A percentile compares a stretch with the other conserved stretches of the same genome.
phyloP scores from a whole-genome alignment of 2,888 invertebrate genomes.

The Papilio elwesi region DNA sequence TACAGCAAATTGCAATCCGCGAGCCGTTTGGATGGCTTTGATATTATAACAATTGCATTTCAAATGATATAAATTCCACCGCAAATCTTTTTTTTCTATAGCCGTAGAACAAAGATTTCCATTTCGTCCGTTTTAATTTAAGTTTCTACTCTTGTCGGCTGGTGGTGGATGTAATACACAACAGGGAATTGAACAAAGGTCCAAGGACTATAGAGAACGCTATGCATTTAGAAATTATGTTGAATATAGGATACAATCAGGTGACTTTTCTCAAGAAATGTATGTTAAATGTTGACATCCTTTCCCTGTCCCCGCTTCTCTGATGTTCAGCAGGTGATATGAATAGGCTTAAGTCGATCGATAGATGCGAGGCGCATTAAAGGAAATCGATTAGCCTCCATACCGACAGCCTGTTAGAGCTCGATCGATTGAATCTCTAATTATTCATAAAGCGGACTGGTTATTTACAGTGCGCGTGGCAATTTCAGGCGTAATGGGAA shows the following conservation, averaged over 20 bases:
- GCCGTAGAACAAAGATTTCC: no score
- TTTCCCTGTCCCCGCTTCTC: constrained; percentile 8
- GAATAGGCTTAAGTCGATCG: background rate
- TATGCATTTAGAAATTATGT: no score
- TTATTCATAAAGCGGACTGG: constrained; percentile 62
- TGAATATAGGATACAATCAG: background rate
- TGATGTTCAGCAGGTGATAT: constrained; percentile 19
- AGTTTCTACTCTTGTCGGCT: no score
- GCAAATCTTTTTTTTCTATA: no score
- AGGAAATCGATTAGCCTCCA: constrained; percentile 31
- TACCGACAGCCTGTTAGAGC: constrained; percentile 29
- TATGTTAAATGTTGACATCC: background rate
- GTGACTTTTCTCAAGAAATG: background rate
- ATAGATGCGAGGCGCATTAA: constrained; percentile 7
- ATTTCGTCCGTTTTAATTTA: no score
- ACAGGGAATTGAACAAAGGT: no score
- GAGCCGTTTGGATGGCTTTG: background rate
- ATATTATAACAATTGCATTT: no score
- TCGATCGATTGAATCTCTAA: constrained; percentile 51
- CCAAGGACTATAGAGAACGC: no score
- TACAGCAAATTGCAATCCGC: constrained; percentile 6
- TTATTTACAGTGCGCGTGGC: constrained; percentile 61
- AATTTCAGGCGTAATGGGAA: constrained; percentile 63
- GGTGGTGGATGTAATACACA: no score
- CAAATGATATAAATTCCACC: no score